Conservation (phyloP, 1,140 invertebrate species). For the Phthorimaea operculella region DNA sequence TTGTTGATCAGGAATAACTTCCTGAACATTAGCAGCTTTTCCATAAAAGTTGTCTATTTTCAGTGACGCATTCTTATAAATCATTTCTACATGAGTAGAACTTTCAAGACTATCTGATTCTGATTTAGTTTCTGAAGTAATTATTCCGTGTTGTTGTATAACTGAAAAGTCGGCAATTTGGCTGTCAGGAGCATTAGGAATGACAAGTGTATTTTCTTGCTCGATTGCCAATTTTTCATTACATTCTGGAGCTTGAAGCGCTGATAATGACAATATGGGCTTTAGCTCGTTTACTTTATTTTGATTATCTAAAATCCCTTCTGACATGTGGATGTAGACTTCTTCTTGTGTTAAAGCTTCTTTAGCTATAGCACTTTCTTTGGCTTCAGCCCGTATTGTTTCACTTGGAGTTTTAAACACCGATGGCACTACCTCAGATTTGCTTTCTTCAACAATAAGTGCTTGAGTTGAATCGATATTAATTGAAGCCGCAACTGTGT, state of each 20-base stretch:
- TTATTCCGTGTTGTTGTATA: slow-evolving; percentile 28
- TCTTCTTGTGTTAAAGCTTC: slow-evolving; percentile 50
- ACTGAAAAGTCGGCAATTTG: slow-evolving; percentile 36
- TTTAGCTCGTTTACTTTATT: slow-evolving; percentile 16
- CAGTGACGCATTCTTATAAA: slow-evolving; percentile 27
- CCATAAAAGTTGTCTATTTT: slow-evolving; percentile 50
- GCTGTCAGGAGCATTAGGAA: slow-evolving; percentile 26
- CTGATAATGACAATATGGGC: slow-evolving; percentile 27
- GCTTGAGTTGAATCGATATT: slow-evolving; percentile 38
- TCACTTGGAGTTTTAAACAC: slow-evolving; percentile 16
- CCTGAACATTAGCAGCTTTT: slow-evolving; percentile 45
- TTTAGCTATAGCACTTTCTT: slow-evolving; percentile 18
- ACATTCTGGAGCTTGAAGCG: slow-evolving; percentile 36
- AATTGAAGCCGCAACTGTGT: slow-evolving; percentile 20
- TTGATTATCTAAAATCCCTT: slow-evolving; percentile 22
- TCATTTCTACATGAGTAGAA: slow-evolving; percentile 18
- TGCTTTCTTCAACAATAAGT: slow-evolving; percentile 35
- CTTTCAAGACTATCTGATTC: slow-evolving; percentile 43
- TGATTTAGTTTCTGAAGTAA: slow-evolving; percentile 41
- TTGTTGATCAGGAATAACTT: slow-evolving; percentile 32
- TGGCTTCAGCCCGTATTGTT: slow-evolving; percentile 18
- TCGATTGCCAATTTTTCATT: slow-evolving; percentile 38
- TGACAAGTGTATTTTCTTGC: slow-evolving; percentile 31
- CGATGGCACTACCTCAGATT: slow-evolving; percentile 28
- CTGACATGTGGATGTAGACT: slow-evolving; percentile 33